phyloP scores from a whole-genome alignment of 2,113 vertebrate genomes.

The Carettochelys insculpta region DNA sequence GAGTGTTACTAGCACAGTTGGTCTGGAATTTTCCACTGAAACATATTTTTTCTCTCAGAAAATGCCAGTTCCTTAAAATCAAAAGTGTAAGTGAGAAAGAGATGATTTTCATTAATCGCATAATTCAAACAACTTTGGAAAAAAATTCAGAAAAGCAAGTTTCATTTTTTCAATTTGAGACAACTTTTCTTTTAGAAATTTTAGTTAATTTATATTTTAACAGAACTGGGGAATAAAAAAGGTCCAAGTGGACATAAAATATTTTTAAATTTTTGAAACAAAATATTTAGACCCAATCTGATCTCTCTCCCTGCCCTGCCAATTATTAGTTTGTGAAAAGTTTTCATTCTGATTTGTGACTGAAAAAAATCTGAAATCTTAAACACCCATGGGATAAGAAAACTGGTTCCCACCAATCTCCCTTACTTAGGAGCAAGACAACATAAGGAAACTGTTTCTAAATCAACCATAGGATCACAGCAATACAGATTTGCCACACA shows the following conservation, averaged over 20 bases:
- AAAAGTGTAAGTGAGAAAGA: background rate
- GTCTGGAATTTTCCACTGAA: background rate
- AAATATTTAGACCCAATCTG: background rate
- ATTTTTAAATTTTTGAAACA: background rate
- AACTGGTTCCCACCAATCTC: background rate
- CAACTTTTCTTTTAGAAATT: background rate
- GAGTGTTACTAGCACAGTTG: background rate
- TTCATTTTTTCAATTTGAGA: background rate
- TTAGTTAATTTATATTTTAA: background rate
- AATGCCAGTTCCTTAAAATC: background rate
- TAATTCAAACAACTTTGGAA: background rate
- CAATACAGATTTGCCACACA: constrained; percentile 13
- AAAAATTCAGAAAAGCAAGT: background rate
- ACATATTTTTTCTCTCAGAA: background rate
- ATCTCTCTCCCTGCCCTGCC: background rate
- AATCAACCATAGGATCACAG: background rate
- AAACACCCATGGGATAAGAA: background rate
- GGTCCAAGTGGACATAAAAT: background rate
- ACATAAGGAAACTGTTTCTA: constrained; percentile 35
- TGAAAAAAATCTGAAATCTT: background rate
- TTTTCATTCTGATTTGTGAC: background rate
- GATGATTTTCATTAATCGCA: background rate
- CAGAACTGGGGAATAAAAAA: background rate
- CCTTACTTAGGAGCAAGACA: background rate
- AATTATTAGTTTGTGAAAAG: background rate